phyloP scores from a whole-genome alignment of 53 echinoderm and acorn worm species.

The Glandiceps talaboti region DNA sequence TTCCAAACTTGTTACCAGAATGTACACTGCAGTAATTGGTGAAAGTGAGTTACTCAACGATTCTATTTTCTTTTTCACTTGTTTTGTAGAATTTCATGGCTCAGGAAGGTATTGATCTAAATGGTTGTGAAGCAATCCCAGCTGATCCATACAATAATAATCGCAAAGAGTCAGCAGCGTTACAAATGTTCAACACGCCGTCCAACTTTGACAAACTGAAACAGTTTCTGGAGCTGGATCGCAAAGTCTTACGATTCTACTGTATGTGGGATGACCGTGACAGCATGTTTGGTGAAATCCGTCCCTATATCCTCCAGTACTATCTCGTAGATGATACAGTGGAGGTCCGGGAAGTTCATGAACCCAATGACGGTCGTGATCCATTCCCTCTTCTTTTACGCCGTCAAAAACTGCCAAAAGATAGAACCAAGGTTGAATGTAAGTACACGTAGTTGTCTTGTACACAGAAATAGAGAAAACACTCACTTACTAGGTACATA shows the following conservation, averaged over 20 bases:
- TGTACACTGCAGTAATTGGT: too few relatives aligned
- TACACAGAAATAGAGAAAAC: too few relatives aligned
- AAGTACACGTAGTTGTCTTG: slow-evolving; percentile 28
- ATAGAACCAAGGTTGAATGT: slow-evolving; percentile 92
- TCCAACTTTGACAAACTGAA: slow-evolving; percentile 94
- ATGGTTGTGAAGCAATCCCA: slow-evolving; percentile 17
- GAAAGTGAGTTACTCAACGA: not conserved
- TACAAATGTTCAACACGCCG: slow-evolving; percentile 85
- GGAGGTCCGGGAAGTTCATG: slow-evolving; percentile 87
- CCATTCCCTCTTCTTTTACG: slow-evolving; percentile 82
- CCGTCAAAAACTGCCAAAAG: slow-evolving; percentile 79
- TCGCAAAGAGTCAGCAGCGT: slow-evolving; percentile 69
- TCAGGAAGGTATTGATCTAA: slow-evolving; percentile 88
- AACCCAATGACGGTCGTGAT: slow-evolving; percentile 88
- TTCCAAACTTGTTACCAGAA: too few relatives aligned
- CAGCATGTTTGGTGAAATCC: slow-evolving; percentile 92
- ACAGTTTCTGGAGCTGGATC: slow-evolving; percentile 83
- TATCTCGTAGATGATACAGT: slow-evolving; percentile 93
- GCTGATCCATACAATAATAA: slow-evolving; percentile 66
- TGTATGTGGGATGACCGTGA: slow-evolving; percentile 92
- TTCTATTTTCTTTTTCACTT: slow-evolving; percentile 2
- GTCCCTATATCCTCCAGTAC: slow-evolving; percentile 92
- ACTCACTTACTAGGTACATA: too few relatives aligned
- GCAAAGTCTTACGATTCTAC: slow-evolving; percentile 94
- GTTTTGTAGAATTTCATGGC: slow-evolving; percentile 51